phyloP scores from a whole-genome alignment of 2,113 vertebrate genomes.

The Hippopotamus amphibius region DNA sequence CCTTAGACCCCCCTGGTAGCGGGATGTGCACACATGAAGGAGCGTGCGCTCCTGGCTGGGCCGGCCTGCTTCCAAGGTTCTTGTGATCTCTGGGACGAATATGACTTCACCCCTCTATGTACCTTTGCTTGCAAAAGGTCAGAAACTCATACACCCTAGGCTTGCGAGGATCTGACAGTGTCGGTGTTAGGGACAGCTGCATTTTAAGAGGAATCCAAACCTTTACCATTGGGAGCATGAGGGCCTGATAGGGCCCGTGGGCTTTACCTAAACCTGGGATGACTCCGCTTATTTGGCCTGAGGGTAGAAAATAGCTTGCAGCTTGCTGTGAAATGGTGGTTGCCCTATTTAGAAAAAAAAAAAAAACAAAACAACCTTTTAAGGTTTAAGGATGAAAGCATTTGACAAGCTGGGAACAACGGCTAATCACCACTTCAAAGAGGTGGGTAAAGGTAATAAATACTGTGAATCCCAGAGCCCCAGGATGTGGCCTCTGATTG shows the following conservation, averaged over 20 bases:
- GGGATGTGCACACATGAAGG: background rate
- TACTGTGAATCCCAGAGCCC: slow-evolving; percentile 54
- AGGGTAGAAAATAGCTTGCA: slow-evolving; percentile 62
- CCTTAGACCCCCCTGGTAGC: background rate
- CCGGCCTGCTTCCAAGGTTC: background rate
- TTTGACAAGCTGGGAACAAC: slow-evolving; percentile 41
- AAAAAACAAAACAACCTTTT: slow-evolving; percentile 6
- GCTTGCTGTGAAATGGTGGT: slow-evolving; percentile 62
- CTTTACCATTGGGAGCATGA: background rate
- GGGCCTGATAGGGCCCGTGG: background rate
- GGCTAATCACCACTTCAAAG: slow-evolving; percentile 79
- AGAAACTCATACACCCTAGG: background rate
- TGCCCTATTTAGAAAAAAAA: background rate
- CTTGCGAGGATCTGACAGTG: background rate
- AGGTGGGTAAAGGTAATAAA: slow-evolving; percentile 73
- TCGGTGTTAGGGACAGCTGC: background rate
- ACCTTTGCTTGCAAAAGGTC: slow-evolving; percentile 53
- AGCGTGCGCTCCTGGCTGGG: background rate
- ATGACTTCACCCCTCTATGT: background rate
- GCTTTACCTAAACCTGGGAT: slow-evolving; percentile 45
- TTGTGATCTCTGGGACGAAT: background rate
- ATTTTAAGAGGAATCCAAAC: slow-evolving; percentile 35
- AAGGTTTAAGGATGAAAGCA: slow-evolving; percentile 79
- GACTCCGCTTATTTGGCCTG: slow-evolving; percentile 59
- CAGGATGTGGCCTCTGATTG: slow-evolving; percentile 49